Base-by-base conservation (phyloP, 1,140 invertebrate species). In the Drepana arcuata region DNA sequence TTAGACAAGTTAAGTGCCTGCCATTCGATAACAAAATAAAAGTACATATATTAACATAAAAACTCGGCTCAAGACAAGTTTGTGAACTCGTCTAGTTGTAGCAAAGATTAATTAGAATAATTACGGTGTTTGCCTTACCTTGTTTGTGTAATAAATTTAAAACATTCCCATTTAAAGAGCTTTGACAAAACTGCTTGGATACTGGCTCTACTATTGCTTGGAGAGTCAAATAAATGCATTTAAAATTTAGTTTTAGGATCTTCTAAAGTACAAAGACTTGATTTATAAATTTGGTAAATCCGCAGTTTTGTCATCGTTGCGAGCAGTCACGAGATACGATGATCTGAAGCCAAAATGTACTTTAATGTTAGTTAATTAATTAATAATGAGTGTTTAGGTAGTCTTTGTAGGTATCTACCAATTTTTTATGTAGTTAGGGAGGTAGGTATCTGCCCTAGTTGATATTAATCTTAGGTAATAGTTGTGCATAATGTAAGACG, bases 231-330 rank as follows among this genome's bases (percentile, higher is more conserved):
- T 48, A 42, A 60, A 63, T 71, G 75, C 75, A 80, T 80, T 80
- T 80, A 80, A n/a, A 56, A 59, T 45, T 50, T 77, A 79, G 69
- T 36, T 64, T 75, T 70, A 71, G 60, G 55, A 34, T 45, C 52
- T 42, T 39, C 48, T 47, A 61, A 72, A 74, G 72, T 80, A 80
- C 72, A 80, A 77, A 72, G 52, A 67, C 58, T 71, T 59, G 54
- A 69, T 60, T 52, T 62, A 56, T 50, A 41, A 38, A 34, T 45
- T 43, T 55, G 28, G 36, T 34, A 31, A 45, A 18, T 29, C 37
- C 27, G 43, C 48, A 48, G 54, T 62, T 58, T 56, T 52, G 48
- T 52, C 44, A 25, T 42, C 54, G 37, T 42, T 41, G 27, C 15
- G 21, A 32, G 34, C 27, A 36, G 39, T 32, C 21, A 36, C 21